Percentiles rank a stretch among this genome's conserved stretches.
These are phyloP conservation scores for Phoenicopterus ruber DNA, from an alignment of 2,113 vertebrate species.

Conservation along the genomic window DNA sequence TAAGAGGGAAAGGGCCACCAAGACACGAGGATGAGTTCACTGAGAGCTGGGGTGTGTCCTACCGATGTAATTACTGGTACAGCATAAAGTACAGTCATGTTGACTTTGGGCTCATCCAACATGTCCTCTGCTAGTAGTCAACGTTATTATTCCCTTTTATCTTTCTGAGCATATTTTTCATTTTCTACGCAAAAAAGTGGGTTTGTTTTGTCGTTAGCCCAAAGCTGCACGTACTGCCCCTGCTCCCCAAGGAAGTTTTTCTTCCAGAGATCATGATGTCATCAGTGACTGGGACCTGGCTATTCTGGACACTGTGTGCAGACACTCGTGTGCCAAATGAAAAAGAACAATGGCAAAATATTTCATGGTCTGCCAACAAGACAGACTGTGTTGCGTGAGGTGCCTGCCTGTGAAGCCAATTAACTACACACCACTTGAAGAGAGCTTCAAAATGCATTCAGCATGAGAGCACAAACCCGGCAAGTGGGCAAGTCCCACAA, in stretches of 20 bases:
- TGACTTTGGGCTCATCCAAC: neutral
- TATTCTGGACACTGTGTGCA: neutral
- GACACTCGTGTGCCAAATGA: neutral
- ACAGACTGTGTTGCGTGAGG: neutral
- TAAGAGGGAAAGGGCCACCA: neutral
- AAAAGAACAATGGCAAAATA: neutral
- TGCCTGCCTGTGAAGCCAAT: neutral
- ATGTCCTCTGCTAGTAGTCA: neutral
- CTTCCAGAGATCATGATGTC: neutral
- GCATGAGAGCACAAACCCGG: neutral
- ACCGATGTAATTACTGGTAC: neutral
- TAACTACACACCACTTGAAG: neutral
- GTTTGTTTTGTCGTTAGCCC: neutral
- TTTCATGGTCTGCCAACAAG: neutral
- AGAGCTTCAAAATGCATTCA: neutral
- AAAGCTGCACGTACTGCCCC: neutral
- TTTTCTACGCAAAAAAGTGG: neutral
- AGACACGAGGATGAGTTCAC: neutral
- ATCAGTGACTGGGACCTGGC: neutral
- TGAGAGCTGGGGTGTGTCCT: neutral
- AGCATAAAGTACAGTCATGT: neutral
- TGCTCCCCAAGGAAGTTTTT: neutral
- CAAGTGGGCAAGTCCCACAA: neutral
- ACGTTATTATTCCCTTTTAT: neutral
- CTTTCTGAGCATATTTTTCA: neutral